Conservation (phyloP, 2,797 vertebrate species). For the Bradypodion pumilum region DNA sequence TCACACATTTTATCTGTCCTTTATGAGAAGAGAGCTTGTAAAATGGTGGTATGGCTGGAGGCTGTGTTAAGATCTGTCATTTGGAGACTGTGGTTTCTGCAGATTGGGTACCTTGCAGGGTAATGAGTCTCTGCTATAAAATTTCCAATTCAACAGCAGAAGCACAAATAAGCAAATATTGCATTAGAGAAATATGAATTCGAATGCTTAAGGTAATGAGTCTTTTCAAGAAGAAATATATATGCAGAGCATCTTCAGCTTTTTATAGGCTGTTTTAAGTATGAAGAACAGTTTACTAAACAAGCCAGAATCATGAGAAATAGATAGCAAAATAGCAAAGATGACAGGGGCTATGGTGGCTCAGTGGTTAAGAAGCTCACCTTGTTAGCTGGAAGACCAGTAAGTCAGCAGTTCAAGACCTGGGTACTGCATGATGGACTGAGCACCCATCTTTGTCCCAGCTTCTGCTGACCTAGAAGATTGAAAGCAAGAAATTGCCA, state of each 20-base stretch:
- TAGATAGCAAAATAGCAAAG: background rate
- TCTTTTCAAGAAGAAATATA: constrained; percentile 1
- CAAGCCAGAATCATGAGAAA: constrained; percentile 5
- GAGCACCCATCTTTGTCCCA: too few relatives aligned
- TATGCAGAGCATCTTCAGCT: background rate
- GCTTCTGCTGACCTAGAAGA: too few relatives aligned
- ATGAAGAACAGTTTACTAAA: constrained; percentile 13
- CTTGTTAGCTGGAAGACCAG: too few relatives aligned
- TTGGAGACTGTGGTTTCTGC: constrained; percentile 22
- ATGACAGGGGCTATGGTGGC: too few relatives aligned
- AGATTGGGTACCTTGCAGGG: background rate
- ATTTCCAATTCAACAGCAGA: constrained; percentile 17
- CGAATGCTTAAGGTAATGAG: constrained; percentile 23
- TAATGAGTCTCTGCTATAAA: background rate
- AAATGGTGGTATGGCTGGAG: background rate
- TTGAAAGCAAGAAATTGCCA: too few relatives aligned
- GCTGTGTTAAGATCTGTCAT: constrained; percentile 11
- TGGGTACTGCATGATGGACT: too few relatives aligned
- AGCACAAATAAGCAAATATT: constrained; percentile 23
- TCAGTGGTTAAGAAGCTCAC: too few relatives aligned
- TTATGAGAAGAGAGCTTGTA: constrained; percentile 4
- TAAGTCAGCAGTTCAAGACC: too few relatives aligned
- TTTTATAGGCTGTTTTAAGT: background rate
- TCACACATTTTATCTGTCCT: constrained; percentile 1
- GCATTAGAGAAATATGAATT: constrained; percentile 1